Percentiles rank a stretch among this genome's conserved stretches.
phyloP scores from a whole-genome alignment of 2,888 invertebrate species.

The Galeopsomyia nigrocyanea region DNA sequence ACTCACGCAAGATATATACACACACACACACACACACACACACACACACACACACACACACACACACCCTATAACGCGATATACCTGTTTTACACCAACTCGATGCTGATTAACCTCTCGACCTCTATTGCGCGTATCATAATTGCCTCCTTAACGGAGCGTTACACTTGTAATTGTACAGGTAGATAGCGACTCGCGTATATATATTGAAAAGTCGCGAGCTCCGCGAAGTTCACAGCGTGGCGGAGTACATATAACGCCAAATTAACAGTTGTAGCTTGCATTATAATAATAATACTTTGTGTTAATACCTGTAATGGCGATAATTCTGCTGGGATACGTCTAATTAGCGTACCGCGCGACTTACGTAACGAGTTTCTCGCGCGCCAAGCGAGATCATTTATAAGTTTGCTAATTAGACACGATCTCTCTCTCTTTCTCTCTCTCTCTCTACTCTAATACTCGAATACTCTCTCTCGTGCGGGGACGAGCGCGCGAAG shows the following conservation, averaged over 20 bases:
- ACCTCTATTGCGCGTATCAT: neutral
- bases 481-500: too few species aligned
- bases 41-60: neutral
- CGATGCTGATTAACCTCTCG: slow-evolving; percentile 24
- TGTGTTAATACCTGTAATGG: slow-evolving; percentile 12
- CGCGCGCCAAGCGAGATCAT: too few species aligned
- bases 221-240: slow-evolving; percentile 17
- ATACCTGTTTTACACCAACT: too few species aligned
- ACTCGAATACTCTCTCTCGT: too few species aligned
- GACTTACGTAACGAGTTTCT: neutral
- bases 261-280: neutral
- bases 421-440: too few species aligned
- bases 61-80: too few species aligned
- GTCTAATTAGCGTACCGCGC: slow-evolving; percentile 15
- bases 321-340: neutral
- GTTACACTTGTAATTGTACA: slow-evolving; percentile 27
- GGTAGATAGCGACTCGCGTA: neutral
- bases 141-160: slow-evolving; percentile 9
- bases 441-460: too few species aligned
- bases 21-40: neutral
- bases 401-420: too few species aligned
- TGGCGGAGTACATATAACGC: neutral
- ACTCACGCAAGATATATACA: neutral
- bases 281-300: slow-evolving; percentile 24
- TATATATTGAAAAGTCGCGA: neutral